Conservation (phyloP, 2,113 vertebrate genomes). For the Varanus komodoensis region DNA sequence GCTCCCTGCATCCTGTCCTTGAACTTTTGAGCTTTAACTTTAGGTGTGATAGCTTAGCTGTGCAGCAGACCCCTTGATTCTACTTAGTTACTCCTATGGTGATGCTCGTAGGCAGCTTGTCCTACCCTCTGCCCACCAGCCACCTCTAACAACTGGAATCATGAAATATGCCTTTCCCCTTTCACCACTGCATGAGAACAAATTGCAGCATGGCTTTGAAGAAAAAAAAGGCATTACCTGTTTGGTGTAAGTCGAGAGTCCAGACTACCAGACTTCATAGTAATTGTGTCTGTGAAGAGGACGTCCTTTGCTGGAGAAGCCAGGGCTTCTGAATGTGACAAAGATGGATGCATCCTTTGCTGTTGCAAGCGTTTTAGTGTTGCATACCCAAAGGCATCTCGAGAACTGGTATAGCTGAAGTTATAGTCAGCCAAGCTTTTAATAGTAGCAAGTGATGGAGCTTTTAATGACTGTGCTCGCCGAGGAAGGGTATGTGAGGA, state of each 20-base stretch:
- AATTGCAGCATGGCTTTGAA: constrained; percentile 7
- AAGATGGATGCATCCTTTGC: constrained; percentile 95
- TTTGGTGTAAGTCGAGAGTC: constrained; percentile 96
- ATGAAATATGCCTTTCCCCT: neutral
- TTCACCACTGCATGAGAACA: neutral
- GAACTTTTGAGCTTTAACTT: no score
- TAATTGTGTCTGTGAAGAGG: constrained; percentile 97
- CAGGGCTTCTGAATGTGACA: constrained; percentile 95
- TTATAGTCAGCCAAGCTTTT: constrained; percentile 96
- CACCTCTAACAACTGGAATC: neutral
- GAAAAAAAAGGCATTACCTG: constrained; percentile 81
- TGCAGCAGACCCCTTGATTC: no score
- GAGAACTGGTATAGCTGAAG: constrained; percentile 96
- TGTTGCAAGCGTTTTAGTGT: constrained; percentile 95
- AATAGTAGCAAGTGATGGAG: constrained; percentile 92
- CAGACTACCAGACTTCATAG: constrained; percentile 97
- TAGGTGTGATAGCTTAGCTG: no score
- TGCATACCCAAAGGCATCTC: constrained; percentile 95
- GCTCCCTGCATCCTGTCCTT: no score
- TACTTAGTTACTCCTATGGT: no score
- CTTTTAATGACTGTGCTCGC: constrained; percentile 95
- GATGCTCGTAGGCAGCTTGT: no score
- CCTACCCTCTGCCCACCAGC: no score
- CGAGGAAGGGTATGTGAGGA: constrained; percentile 97
- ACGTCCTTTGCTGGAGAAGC: constrained; percentile 98